These are phyloP conservation scores for Sebastes minor DNA, from an alignment of 2,797 vertebrate species.

Conservation along the genomic window DNA sequence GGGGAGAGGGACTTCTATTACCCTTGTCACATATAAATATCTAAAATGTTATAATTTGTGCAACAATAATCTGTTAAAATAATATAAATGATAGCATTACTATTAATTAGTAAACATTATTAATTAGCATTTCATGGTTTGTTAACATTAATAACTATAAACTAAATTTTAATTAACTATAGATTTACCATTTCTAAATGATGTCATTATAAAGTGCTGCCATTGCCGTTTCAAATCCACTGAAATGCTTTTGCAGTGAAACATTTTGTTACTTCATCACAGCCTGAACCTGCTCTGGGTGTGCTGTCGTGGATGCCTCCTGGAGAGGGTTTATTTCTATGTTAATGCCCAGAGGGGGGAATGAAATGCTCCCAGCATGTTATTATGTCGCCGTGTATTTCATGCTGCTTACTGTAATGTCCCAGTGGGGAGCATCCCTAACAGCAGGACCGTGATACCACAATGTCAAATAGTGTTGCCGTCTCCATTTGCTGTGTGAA, in stretches of 20 bases:
- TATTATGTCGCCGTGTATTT: slow-evolving; percentile 42
- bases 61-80: too few relatives aligned
- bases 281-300: slow-evolving; percentile 9
- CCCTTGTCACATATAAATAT: too few relatives aligned
- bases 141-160: too few relatives aligned
- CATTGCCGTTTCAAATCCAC: neutral
- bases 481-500: slow-evolving; percentile 27
- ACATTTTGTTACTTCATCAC: slow-evolving; percentile 14
- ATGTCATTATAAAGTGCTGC: neutral
- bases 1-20: too few relatives aligned
- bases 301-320: slow-evolving; percentile 22
- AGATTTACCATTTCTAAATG: accelerated
- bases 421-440: slow-evolving; percentile 26
- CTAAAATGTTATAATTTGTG: too few relatives aligned
- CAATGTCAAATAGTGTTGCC: slow-evolving; percentile 26
- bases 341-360: slow-evolving; percentile 42
- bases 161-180: too few relatives aligned
- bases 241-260: slow-evolving; percentile 25
- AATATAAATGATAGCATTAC: too few relatives aligned
- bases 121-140: too few relatives aligned
- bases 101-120: too few relatives aligned
- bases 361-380: slow-evolving; percentile 38
- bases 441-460: neutral
- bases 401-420: slow-evolving; percentile 53
- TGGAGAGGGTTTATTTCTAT: slow-evolving; percentile 51